A percentile compares a stretch with the other conserved stretches of the same genome.
Conservation (phyloP, 2,797 vertebrate species). For the Poecilia picta region DNA sequence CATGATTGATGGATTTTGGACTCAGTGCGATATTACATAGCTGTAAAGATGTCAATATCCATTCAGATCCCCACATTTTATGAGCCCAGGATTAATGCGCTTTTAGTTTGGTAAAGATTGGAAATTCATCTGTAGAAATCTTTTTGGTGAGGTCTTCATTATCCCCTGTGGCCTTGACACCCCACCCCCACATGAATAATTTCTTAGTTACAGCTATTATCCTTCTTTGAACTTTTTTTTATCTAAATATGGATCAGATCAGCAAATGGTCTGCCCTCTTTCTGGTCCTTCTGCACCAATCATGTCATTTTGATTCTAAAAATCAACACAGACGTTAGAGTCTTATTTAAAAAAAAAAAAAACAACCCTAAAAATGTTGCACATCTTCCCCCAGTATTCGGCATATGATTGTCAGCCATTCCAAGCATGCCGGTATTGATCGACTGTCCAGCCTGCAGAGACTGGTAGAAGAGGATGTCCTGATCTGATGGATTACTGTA, state of each 20-base stretch:
- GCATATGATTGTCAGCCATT: constrained; percentile 73
- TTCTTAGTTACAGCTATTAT: constrained; percentile 38
- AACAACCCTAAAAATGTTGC: constrained; percentile 47
- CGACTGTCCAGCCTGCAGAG: constrained; percentile 74
- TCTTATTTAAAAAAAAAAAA: constrained; percentile 1
- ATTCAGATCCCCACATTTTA: constrained; percentile 55
- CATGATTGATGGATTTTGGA: constrained; percentile 71
- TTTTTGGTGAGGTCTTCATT: constrained; percentile 45
- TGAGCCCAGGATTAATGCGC: constrained; percentile 33
- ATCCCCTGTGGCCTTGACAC: constrained; percentile 6
- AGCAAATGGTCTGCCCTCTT: constrained; percentile 35
- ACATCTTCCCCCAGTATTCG: constrained; percentile 55
- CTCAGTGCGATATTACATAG: constrained; percentile 56
- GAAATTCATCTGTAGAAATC: constrained; percentile 43
- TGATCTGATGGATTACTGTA: constrained; percentile 86
- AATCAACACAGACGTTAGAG: constrained; percentile 31
- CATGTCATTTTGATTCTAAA: constrained; percentile 41
- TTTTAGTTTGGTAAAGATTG: constrained; percentile 33
- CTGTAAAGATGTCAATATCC: constrained; percentile 71
- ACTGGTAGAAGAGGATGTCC: constrained; percentile 78
- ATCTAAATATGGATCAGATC: constrained; percentile 65
- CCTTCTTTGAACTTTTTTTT: constrained; percentile 53
- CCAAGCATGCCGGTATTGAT: constrained; percentile 74
- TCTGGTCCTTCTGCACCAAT: constrained; percentile 18
- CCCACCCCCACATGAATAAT: constrained; percentile 40